phyloP scores from a whole-genome alignment of 1,140 invertebrate species.

The Grapholita molesta region DNA sequence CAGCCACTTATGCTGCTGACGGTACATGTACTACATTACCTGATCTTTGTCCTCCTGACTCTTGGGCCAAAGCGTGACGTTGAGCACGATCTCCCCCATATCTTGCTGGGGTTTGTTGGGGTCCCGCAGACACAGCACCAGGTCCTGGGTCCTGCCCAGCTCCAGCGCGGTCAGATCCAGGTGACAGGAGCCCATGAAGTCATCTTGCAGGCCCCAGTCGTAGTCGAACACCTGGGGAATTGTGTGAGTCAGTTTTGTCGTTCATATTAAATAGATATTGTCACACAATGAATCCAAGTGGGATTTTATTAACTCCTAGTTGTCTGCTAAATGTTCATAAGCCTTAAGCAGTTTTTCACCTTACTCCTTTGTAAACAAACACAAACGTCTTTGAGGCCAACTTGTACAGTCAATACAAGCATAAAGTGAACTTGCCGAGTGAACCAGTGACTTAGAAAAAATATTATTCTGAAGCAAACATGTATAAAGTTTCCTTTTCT shows the following conservation, averaged over 20 bases:
- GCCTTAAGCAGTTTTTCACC: no score
- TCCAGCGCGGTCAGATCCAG: constrained; percentile 93
- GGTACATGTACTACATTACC: constrained; percentile 78
- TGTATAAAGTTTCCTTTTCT: no score
- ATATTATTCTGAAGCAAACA: no score
- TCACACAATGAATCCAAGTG: neutral
- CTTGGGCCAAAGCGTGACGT: constrained; percentile 90
- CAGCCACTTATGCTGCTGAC: no score
- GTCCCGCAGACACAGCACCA: constrained; percentile 88
- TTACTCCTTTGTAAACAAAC: no score
- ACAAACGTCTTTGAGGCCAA: no score
- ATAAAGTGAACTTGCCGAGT: no score
- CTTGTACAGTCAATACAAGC: no score
- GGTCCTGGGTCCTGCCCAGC: constrained; percentile 88
- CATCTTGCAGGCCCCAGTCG: constrained; percentile 98
- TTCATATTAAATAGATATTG: neutral
- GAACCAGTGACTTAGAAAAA: no score
- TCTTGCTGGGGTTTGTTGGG: constrained; percentile 80
- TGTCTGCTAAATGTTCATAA: no score
- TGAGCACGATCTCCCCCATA: constrained; percentile 91
- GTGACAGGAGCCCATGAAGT: constrained; percentile 96
- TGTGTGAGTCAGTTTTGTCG: no score
- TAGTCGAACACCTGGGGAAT: constrained; percentile 93
- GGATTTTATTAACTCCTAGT: no score
- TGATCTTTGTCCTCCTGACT: constrained; percentile 96